Conservation (phyloP, 1,140 invertebrate species). For the Heliothis subflexa region DNA sequence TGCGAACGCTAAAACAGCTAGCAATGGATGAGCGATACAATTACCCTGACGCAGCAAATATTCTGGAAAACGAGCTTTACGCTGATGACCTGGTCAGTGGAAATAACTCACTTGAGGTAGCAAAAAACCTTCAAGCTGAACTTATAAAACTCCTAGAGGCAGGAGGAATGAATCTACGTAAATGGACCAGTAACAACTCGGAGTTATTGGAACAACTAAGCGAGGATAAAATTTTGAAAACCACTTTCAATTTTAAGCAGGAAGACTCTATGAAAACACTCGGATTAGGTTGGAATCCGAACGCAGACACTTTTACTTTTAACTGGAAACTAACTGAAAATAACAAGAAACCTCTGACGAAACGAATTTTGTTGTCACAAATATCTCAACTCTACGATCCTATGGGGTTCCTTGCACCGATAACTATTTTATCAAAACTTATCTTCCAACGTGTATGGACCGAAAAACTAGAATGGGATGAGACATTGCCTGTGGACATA, state of each 20-base stretch:
- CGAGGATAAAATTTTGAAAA: too few species aligned
- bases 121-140: conserved; percentile 52
- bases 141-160: conserved; percentile 53
- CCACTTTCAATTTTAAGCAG: conserved; percentile 49
- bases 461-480: conserved; percentile 47
- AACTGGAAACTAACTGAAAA: conserved; percentile 16
- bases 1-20: conserved; percentile 51
- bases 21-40: conserved; percentile 53
- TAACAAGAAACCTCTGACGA: conserved; percentile 50
- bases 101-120: conserved; percentile 50
- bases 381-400: conserved; percentile 70
- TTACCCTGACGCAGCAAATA: conserved; percentile 61
- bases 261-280: conserved; percentile 59
- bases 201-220: conserved; percentile 45
- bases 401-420: conserved; percentile 69
- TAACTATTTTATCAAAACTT: conserved; percentile 71
- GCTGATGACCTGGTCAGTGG: conserved; percentile 72
- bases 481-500: conserved; percentile 53
- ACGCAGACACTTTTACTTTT: conserved; percentile 55
- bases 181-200: conserved; percentile 61
- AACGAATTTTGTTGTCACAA: conserved; percentile 63
- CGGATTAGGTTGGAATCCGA: conserved; percentile 60
- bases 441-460: conserved; percentile 76
- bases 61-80: conserved; percentile 62
- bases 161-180: conserved; percentile 58